A percentile compares a stretch with the other conserved stretches of the same genome.
Evolutionary conservation across 1,140 invertebrate species (phyloP).

Genomic region (Dreissena polymorpha): DNA sequence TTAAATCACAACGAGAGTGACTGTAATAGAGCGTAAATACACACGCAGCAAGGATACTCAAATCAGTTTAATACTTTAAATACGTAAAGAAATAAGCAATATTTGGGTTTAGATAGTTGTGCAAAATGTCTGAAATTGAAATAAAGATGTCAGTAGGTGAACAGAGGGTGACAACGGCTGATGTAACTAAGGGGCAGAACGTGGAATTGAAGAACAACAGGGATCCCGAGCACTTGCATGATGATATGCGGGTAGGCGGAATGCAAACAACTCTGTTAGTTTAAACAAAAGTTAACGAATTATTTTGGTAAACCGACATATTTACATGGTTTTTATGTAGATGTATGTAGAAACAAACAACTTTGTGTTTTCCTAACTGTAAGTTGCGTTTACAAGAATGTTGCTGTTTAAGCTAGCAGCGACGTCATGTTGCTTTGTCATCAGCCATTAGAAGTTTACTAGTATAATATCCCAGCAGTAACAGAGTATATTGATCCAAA

Average conservation of each 20-base stretch:
- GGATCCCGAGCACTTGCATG: slow-evolving; percentile 52
- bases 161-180: slow-evolving; percentile 34
- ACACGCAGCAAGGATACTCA: too few species aligned
- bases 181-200: slow-evolving; percentile 16
- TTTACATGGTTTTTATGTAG: neutral
- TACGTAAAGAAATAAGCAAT: neutral
- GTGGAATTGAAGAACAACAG: slow-evolving; percentile 38
- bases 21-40: too few species aligned
- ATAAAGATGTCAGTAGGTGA: slow-evolving; percentile 36
- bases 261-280: neutral
- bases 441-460: too few species aligned
- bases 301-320: neutral
- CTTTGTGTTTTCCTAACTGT: too few species aligned
- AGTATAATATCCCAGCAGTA: too few species aligned
- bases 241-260: slow-evolving; percentile 45
- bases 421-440: too few species aligned
- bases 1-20: too few species aligned
- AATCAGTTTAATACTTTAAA: too few species aligned
- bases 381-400: too few species aligned
- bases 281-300: neutral
- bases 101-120: neutral
- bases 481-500: too few species aligned
- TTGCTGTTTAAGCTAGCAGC: too few species aligned
- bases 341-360: neutral
- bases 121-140: neutral